Base-by-base conservation (phyloP, 2,888 invertebrate genomes). In the Onchidella celtica region DNA sequence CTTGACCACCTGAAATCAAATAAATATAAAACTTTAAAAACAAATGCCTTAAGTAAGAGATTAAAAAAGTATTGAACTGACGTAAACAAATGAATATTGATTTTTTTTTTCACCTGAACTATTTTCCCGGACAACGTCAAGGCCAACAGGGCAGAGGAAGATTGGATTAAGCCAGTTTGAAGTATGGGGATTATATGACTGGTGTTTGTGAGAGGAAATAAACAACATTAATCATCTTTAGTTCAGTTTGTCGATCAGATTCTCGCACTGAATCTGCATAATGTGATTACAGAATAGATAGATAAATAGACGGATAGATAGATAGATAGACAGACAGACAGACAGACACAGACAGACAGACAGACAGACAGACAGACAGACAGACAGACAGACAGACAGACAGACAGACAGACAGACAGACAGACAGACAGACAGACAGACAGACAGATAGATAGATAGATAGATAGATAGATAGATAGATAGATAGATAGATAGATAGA, bases 1-100 rank as follows among this genome's bases (percentile, higher is more conserved):
- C 84, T 89, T 90, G 77, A 88, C 84, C 73, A 92, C 84, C 92
- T 92, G 90, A 59, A 90, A 90, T 47, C n/a, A 68, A 9, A 57
- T 14, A 69, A 47, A 47, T 17, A 47, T 47, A 47, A 47, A 47
- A 47, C 9, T 47, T 47, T 47, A 17, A 47, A 11, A n/a, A n/a
- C n/a, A n/a, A n/a, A n/a, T n/a, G n/a, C n/a, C n/a, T n/a, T n/a
- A n/a, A n/a, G n/a, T n/a, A n/a, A n/a, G n/a, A n/a, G n/a, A n/a
- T n/a, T n/a, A n/a, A n/a, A n/a, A n/a, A n/a, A n/a, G n/a, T n/a
- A n/a, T n/a, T n/a, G n/a, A n/a, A n/a, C n/a, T n/a, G n/a, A n/a
- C n/a, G n/a, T n/a, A n/a, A n/a, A n/a, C n/a, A n/a, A n/a, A n/a
- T n/a, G n/a, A n/a, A n/a, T n/a, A n/a, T n/a, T n/a, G n/a, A n/a